These are phyloP conservation scores for Crotalus horridus DNA, from an alignment of 2,113 vertebrate genomes.

Conservation along the genomic window DNA sequence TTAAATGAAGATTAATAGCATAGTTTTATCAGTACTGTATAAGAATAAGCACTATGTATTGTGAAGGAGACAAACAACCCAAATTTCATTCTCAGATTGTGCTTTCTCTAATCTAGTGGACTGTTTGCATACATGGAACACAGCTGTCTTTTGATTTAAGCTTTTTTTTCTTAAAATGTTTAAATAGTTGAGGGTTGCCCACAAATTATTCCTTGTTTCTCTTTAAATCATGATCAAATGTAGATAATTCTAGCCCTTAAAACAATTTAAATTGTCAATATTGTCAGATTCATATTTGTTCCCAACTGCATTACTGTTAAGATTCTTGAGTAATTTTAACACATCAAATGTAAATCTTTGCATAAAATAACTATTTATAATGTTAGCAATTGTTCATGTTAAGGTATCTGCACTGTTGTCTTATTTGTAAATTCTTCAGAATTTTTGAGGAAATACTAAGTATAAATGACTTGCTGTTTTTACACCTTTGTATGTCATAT, in stretches of 20 bases:
- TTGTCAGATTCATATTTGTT: background rate
- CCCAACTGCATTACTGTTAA: background rate
- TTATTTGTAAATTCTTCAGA: background rate
- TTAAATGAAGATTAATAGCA: background rate
- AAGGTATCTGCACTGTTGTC: background rate
- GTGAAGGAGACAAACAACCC: background rate
- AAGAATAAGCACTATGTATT: background rate
- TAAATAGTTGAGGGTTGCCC: fast-evolving
- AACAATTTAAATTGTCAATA: background rate
- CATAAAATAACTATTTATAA: background rate
- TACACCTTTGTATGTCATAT: background rate
- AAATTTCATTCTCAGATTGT: background rate
- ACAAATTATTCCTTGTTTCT: fast-evolving
- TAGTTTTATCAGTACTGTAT: background rate
- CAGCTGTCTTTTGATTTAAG: background rate
- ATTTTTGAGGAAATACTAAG: background rate
- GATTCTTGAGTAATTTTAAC: background rate
- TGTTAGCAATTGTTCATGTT: background rate
- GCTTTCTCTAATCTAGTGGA: background rate
- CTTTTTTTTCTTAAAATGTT: background rate
- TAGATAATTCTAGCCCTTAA: background rate
- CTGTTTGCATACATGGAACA: background rate
- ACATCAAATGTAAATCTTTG: background rate
- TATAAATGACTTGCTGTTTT: fast-evolving
- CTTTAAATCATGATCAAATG: fast-evolving